These are phyloP conservation scores for Pangasianodon hypophthalmus DNA, from an alignment of 2,113 vertebrate species.

Conservation along the genomic window DNA sequence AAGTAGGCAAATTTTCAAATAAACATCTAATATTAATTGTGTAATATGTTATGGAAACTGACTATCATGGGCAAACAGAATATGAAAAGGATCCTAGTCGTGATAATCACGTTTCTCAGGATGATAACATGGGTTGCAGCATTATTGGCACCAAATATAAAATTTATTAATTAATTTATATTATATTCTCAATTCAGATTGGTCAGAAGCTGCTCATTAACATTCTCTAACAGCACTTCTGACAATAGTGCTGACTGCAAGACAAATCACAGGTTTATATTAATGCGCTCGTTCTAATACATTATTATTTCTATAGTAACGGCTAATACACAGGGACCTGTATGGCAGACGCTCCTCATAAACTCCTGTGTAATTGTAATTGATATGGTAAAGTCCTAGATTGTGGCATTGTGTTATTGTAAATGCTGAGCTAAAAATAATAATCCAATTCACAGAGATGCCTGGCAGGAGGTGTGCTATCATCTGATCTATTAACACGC, in stretches of 20 bases:
- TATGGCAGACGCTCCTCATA: not conserved
- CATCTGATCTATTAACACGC: not conserved
- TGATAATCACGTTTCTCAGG: not conserved
- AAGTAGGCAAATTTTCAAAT: no score
- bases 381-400: not conserved
- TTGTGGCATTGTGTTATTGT: not conserved
- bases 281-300: not conserved
- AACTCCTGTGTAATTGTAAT: not conserved
- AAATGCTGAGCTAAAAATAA: not conserved
- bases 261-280: not conserved
- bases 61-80: no score
- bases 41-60: not conserved
- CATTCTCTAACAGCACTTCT: not conserved
- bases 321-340: not conserved
- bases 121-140: not conserved
- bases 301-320: not conserved
- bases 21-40: no score
- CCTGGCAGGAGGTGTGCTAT: not conserved
- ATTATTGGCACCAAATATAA: no score
- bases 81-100: not conserved
- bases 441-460: not conserved
- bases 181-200: not conserved
- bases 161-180: no score
- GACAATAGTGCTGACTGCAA: not conserved
- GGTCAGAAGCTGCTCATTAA: not conserved